Base-by-base conservation (phyloP, 2,888 invertebrate species). In the Ceraclea dissimilis region DNA sequence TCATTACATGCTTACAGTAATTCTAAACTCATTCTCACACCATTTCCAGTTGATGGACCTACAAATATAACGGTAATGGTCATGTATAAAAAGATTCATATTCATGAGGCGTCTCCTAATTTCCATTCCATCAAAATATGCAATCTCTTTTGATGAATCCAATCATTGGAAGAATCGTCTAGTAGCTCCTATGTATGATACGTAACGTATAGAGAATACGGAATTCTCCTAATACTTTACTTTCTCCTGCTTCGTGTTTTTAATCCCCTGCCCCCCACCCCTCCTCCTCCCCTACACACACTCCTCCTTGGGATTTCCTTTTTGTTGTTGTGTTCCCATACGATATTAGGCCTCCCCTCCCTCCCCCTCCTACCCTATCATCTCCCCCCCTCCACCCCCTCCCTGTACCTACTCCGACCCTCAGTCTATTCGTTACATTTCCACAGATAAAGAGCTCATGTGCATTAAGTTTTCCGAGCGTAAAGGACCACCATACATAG, bases 261-360 rank as follows among this genome's bases (percentile, higher is more conserved):
- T 10, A n/a, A 19, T 48, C 48, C 5, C 20, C 13, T 21, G 17
- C 43, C 43, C 17, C 8, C n/a, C 31, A 13, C 2, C 31, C 11
- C 26, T 5, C 31, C n/a, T 4, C 22, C 26, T 20, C 6, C 73
- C 44, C 44, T 44, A 6, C 44, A 44, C 10, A 10, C 44, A 10
- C 16, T 16, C 44, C 10, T 47, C 47, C 47, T 18, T 47, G 18
- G 47, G 18, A 47, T 47, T 47, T 19, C 20, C 47, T 47, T 47
- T 47, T 47, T 47, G 47, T 26, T 26, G 26, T 47, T 47, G 47
- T 47, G 19, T 19, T 18, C 47, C 19, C 47, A 5, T 18, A 18
- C 17, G 47, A 19, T 47, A 47, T 47, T 47, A 47, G 47, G 20
- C 47, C 47, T 26, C 26, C 26, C 10, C 26, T 26, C 26, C 10